Evolutionary conservation across 2,113 vertebrate species (phyloP).

Genomic region (Glaucidium brasilianum): DNA sequence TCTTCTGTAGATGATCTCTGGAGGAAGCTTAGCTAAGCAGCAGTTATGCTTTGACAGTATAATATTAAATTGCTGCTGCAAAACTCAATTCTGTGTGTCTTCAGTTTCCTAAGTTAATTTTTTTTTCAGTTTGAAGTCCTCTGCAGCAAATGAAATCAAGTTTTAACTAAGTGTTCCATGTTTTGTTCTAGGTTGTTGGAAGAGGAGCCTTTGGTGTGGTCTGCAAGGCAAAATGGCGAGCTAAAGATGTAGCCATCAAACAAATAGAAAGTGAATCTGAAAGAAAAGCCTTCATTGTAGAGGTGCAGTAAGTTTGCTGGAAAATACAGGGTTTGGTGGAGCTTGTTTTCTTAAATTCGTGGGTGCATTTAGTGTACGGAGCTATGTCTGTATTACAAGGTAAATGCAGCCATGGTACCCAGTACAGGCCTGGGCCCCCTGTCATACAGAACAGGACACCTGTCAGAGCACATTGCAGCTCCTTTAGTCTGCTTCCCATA

Average conservation of each 20-base stretch:
- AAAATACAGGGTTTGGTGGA: neutral
- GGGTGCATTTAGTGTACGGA: neutral
- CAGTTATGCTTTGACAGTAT: neutral
- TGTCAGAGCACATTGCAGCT: neutral
- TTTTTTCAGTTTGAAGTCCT: neutral
- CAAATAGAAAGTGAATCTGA: conserved; percentile 99
- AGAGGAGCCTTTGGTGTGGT: conserved; percentile 98
- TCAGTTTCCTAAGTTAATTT: neutral
- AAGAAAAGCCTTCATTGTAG: conserved; percentile 95
- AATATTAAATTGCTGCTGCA: neutral
- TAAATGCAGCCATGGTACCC: neutral
- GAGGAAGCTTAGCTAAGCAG: neutral
- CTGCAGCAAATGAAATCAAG: neutral
- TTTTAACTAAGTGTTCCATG: neutral
- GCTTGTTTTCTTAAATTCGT: neutral
- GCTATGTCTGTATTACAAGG: neutral
- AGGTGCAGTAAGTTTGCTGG: conserved; percentile 77
- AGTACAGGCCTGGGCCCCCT: neutral
- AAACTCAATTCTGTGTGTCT: neutral
- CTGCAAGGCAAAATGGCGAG: conserved; percentile 98
- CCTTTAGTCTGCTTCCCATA: neutral
- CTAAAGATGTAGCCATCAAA: conserved; percentile 98
- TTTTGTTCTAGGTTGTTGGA: conserved; percentile 88
- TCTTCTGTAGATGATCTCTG: neutral
- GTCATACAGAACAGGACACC: neutral